Evolutionary conservation across 2,888 invertebrate species (phyloP).

Genomic region (Autographa pulchrina): DNA sequence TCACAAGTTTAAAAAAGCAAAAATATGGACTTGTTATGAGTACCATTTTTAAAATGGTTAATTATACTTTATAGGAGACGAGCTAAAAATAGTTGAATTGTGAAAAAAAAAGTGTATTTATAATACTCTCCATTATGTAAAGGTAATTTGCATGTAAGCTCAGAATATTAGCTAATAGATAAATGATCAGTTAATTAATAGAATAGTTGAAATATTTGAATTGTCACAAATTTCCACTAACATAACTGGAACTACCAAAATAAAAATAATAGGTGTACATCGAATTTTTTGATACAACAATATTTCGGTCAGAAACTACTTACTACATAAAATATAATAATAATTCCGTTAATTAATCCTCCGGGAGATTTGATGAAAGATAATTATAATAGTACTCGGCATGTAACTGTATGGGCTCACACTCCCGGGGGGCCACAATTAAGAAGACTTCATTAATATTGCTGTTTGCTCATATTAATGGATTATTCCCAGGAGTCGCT

Average conservation of each 20-base stretch:
- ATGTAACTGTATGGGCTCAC: constrained; percentile 17
- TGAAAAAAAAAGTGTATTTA: not conserved
- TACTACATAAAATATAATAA: not conserved
- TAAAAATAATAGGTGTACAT: too few species aligned
- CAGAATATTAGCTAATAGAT: too few species aligned
- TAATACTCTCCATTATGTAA: not conserved
- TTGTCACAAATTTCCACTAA: too few species aligned
- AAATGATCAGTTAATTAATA: too few species aligned
- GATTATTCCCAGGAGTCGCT: constrained; percentile 46
- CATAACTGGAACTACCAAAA: too few species aligned
- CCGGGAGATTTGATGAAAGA: constrained; percentile 2
- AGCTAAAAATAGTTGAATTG: not conserved
- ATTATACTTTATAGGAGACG: not conserved
- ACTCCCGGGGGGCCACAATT: constrained; percentile 34
- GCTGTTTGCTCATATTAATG: constrained; percentile 45
- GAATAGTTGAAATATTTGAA: too few species aligned
- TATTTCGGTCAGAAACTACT: not conserved
- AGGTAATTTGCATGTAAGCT: too few species aligned
- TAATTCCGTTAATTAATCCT: not conserved
- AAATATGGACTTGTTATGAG: constrained; percentile 5
- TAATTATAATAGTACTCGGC: constrained; percentile 9
- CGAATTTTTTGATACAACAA: not conserved
- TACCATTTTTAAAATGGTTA: not conserved
- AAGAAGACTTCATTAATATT: constrained; percentile 50
- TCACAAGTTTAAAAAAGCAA: constrained; percentile 27